Percentiles rank a stretch among this genome's conserved stretches.
These are phyloP conservation scores for Drosophila sturtevanti DNA, from an alignment of 1,140 invertebrate genomes.

Conservation along the genomic window DNA sequence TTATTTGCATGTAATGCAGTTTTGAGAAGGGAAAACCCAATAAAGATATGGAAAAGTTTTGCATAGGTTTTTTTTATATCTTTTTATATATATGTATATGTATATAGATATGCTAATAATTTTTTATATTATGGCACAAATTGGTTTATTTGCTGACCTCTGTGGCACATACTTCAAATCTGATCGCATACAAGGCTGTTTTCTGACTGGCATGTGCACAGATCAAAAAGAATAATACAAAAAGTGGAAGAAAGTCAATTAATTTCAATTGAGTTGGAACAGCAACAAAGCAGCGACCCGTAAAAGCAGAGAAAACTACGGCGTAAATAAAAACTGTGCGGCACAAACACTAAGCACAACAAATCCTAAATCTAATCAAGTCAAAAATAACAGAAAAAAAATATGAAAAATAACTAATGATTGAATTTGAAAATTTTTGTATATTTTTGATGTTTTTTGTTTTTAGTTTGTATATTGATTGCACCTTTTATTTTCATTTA, in stretches of 20 bases:
- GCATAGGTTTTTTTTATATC: neutral
- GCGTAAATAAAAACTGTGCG: constrained; percentile 63
- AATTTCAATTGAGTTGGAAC: constrained; percentile 79
- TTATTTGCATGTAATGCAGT: constrained; percentile 39
- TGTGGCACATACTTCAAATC: constrained; percentile 63
- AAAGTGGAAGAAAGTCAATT: constrained; percentile 74
- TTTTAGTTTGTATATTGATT: constrained; percentile 5
- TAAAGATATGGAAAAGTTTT: constrained; percentile 16
- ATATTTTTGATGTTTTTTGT: constrained; percentile 15
- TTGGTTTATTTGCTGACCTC: constrained; percentile 81
- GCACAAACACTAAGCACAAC: constrained; percentile 56
- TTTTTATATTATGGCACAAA: constrained; percentile 57
- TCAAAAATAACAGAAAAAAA: constrained; percentile 22
- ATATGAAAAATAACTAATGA: constrained; percentile 14
- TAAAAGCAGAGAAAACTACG: constrained; percentile 47
- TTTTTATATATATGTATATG: constrained; percentile 12
- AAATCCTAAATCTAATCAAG: constrained; percentile 46
- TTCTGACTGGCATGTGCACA: constrained; percentile 48
- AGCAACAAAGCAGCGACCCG: constrained; percentile 51
- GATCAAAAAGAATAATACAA: constrained; percentile 17
- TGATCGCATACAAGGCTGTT: constrained; percentile 82
- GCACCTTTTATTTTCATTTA: constrained; percentile 51
- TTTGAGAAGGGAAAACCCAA: constrained; percentile 5
- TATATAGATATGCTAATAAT: constrained; percentile 21
- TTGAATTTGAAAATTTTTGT: constrained; percentile 2